Evolutionary conservation across 2,797 vertebrate genomes (phyloP).

Genomic region (Neomorphus geoffroyi): DNA sequence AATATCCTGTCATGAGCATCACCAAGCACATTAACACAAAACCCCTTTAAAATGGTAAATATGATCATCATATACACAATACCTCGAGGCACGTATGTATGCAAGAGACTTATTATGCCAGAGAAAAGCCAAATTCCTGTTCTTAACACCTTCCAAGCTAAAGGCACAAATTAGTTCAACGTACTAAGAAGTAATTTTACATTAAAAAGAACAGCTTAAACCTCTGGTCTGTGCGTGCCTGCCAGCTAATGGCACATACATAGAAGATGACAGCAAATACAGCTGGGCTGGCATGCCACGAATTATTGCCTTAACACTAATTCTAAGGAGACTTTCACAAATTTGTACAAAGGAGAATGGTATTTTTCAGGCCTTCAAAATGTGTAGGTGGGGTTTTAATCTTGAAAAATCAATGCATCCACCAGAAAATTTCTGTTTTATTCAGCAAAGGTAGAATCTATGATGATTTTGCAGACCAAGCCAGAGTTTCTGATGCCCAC

Average conservation of each 20-base stretch:
- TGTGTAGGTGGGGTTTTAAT: neutral
- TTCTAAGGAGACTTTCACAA: neutral
- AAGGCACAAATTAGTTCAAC: slow-evolving; percentile 28
- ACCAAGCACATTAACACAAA: neutral
- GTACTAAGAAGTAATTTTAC: neutral
- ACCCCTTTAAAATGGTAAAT: neutral
- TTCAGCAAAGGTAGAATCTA: neutral
- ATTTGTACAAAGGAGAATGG: neutral
- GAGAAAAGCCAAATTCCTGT: neutral
- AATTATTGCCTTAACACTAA: neutral
- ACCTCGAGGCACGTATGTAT: neutral
- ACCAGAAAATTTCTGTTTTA: neutral
- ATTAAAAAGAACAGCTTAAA: slow-evolving; percentile 25
- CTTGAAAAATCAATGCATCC: neutral
- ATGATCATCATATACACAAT: neutral
- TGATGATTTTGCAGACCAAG: neutral
- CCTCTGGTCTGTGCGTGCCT: neutral
- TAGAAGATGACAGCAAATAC: neutral
- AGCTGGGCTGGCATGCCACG: neutral
- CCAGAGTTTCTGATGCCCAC: neutral
- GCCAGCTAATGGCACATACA: neutral
- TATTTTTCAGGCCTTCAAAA: slow-evolving; percentile 5
- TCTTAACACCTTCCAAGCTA: slow-evolving; percentile 25
- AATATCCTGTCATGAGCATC: neutral
- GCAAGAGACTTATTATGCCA: neutral